These are phyloP conservation scores for Fopius arisanus DNA, from an alignment of 1,140 invertebrate species.

Conservation along the genomic window DNA sequence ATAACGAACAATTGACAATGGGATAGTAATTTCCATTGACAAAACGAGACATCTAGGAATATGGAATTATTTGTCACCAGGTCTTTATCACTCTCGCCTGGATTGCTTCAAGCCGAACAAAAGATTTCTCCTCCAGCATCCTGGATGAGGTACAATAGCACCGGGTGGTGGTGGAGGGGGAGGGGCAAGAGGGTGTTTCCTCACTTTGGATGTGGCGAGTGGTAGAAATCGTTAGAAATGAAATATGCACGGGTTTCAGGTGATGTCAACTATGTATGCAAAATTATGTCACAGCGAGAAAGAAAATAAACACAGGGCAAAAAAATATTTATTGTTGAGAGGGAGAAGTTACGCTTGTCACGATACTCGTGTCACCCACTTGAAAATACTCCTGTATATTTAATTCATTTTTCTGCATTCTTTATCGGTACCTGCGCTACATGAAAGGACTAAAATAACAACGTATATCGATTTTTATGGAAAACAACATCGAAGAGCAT, in stretches of 20 bases:
- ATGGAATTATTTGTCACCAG: background rate
- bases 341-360: background rate
- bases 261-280: background rate
- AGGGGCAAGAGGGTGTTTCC: background rate
- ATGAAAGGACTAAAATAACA: constrained; percentile 9
- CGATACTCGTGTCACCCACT: constrained; percentile 4
- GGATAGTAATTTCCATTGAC: background rate
- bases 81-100: background rate
- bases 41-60: background rate
- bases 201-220: background rate
- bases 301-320: background rate
- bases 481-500: constrained; percentile 11
- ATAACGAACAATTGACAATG: background rate
- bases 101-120: background rate
- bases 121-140: constrained; percentile 1
- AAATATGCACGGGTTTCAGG: constrained; percentile 1
- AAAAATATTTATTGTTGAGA: background rate
- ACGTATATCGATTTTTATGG: constrained; percentile 7
- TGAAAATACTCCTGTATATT: constrained; percentile 6
- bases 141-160: background rate
- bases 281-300: constrained; percentile 6
- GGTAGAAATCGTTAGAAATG: constrained; percentile 1
- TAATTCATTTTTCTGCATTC: constrained; percentile 2
- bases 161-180: background rate
- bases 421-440: background rate